Evolutionary conservation across 2,888 invertebrate genomes (phyloP).

Genomic region (Aphidius colemani): DNA sequence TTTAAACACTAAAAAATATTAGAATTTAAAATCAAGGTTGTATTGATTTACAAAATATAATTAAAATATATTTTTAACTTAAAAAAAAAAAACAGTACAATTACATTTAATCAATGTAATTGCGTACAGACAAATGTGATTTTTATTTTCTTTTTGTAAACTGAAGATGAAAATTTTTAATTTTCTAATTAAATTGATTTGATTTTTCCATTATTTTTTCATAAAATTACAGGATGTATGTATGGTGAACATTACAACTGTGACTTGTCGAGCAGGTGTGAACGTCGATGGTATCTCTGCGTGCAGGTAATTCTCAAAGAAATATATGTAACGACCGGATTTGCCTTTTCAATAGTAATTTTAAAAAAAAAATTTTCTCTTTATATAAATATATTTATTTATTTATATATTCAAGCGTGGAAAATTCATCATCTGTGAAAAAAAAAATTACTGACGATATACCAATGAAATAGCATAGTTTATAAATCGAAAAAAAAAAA

Average conservation of each 20-base stretch:
- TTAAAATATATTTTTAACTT: not conserved
- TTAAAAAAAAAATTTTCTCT: conserved; percentile 6
- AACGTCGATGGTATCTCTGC: conserved; percentile 38
- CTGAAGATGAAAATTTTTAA: not conserved
- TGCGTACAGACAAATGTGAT: not conserved
- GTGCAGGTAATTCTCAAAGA: conserved; percentile 44
- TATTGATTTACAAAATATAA: not conserved
- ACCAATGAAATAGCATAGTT: not conserved
- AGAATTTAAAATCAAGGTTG: not conserved
- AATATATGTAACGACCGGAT: conserved; percentile 36
- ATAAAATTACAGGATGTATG: conserved; percentile 18
- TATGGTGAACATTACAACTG: conserved; percentile 15
- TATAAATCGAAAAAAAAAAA: not conserved
- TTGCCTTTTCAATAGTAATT: conserved; percentile 29
- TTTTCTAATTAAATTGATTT: not conserved
- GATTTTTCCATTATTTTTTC: not conserved
- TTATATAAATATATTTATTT: not conserved
- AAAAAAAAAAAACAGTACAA: not conserved
- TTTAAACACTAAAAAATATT: conserved; percentile 6
- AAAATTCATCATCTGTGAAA: conserved; percentile 33
- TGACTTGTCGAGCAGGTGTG: conserved; percentile 41
- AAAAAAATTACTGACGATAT: not conserved
- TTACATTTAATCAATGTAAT: not conserved
- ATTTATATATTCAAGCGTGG: conserved; percentile 27
- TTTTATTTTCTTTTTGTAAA: not conserved